Percentiles rank a stretch among this genome's conserved stretches.
phyloP scores from a whole-genome alignment of 2,797 vertebrate genomes.

The Sparidentex hasta region DNA sequence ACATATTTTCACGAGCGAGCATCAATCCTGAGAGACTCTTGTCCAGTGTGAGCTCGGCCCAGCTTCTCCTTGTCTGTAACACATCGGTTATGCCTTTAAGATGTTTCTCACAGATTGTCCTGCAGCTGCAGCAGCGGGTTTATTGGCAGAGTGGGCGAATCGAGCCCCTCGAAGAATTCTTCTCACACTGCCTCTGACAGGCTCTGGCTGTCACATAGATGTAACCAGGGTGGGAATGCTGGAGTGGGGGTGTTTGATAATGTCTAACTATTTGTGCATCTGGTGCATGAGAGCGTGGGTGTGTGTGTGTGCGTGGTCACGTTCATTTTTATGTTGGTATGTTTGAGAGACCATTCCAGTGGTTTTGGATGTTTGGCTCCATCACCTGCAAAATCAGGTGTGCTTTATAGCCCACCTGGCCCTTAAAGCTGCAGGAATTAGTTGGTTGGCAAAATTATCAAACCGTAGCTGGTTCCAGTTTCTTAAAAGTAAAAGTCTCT shows the following conservation, averaged over 20 bases:
- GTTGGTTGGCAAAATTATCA: too few relatives aligned
- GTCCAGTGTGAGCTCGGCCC: constrained; percentile 24
- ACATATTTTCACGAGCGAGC: constrained; percentile 36
- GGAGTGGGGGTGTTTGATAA: constrained; percentile 62
- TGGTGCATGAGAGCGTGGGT: constrained; percentile 44
- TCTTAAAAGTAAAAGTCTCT: too few relatives aligned
- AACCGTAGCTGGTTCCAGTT: too few relatives aligned
- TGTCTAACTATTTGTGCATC: constrained; percentile 37
- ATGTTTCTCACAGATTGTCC: constrained; percentile 75
- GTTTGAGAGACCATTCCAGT: background rate
- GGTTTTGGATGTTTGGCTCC: constrained; percentile 6
- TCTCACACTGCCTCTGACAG: constrained; percentile 76
- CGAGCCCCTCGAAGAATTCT: constrained; percentile 63
- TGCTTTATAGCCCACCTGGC: background rate
- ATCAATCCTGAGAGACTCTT: constrained; percentile 20
- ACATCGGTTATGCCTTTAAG: constrained; percentile 34
- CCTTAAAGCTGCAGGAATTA: too few relatives aligned
- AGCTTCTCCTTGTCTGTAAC: constrained; percentile 27
- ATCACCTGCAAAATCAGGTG: background rate
- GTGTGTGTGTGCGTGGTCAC: constrained; percentile 1
- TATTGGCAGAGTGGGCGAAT: constrained; percentile 65
- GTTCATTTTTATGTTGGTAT: background rate
- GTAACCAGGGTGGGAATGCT: constrained; percentile 59
- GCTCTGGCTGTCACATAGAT: constrained; percentile 69
- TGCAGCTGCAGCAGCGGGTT: constrained; percentile 81